Percentiles rank a stretch among this genome's conserved stretches.
Conservation (phyloP, 2,797 vertebrate genomes). For the Catharus ustulatus region DNA sequence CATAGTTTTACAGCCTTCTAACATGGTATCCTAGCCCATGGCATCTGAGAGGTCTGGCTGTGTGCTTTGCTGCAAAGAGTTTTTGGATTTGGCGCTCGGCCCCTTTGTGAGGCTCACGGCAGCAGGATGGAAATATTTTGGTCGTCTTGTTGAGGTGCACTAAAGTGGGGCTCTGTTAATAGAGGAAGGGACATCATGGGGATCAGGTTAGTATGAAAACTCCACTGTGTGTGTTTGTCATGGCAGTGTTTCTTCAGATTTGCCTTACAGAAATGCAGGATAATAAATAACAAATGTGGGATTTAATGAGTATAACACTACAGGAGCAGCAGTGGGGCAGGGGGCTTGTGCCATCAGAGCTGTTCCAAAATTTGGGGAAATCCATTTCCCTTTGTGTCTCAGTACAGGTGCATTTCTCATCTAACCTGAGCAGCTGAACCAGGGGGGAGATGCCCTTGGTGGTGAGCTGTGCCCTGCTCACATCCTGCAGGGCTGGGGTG, state of each 20-base stretch:
- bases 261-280: not conserved
- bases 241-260: not conserved
- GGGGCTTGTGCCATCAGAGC: not conserved
- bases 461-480: not conserved
- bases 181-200: not conserved
- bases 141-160: not conserved
- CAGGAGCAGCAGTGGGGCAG: not conserved
- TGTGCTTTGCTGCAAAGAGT: not conserved
- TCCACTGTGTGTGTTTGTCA: not conserved
- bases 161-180: slow-evolving; percentile 19
- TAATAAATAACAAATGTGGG: not conserved
- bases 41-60: slow-evolving; percentile 31
- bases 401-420: not conserved
- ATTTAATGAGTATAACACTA: not conserved
- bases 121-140: slow-evolving; percentile 33
- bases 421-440: not conserved
- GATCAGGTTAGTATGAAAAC: not conserved
- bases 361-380: not conserved
- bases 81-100: not conserved
- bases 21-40: slow-evolving; percentile 12
- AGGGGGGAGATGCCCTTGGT: not conserved
- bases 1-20: slow-evolving; percentile 33
- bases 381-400: not conserved
- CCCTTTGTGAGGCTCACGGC: not conserved
- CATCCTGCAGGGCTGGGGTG: not conserved